phyloP scores from a whole-genome alignment of 2,113 vertebrate species.

The Hyperoodon ampullatus region DNA sequence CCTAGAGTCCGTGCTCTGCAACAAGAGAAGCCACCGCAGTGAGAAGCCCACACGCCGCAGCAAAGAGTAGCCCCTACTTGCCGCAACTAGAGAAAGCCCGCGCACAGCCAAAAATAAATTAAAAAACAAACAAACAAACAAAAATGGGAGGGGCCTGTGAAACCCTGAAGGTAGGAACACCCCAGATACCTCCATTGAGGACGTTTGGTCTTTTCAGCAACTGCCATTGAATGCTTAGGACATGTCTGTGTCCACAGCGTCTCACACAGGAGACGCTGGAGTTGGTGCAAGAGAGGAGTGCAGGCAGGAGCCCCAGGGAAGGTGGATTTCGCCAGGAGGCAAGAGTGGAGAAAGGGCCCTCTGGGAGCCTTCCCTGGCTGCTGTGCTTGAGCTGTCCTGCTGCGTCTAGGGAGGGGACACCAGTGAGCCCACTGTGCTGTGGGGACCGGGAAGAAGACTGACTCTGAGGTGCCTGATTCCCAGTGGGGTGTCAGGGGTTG shows the following conservation, averaged over 20 bases:
- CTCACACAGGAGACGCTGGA: rapidly evolving
- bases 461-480: background rate
- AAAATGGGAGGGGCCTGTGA: too few species aligned
- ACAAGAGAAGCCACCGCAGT: too few species aligned
- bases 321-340: background rate
- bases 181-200: background rate
- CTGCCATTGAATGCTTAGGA: rapidly evolving
- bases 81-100: too few species aligned
- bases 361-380: background rate
- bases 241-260: rapidly evolving
- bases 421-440: rapidly evolving
- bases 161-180: background rate
- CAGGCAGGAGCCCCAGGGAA: background rate
- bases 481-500: too few species aligned
- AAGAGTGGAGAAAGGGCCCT: background rate
- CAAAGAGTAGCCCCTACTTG: too few species aligned
- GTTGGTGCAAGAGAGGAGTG: background rate
- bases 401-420: background rate
- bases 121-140: too few species aligned
- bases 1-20: too few species aligned
- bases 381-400: background rate
- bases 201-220: background rate
- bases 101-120: too few species aligned
- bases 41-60: too few species aligned
- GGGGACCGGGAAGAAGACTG: background rate